Evolutionary conservation across 1,140 invertebrate genomes (phyloP).

Genomic region (Zeugodacus cucurbitae): DNA sequence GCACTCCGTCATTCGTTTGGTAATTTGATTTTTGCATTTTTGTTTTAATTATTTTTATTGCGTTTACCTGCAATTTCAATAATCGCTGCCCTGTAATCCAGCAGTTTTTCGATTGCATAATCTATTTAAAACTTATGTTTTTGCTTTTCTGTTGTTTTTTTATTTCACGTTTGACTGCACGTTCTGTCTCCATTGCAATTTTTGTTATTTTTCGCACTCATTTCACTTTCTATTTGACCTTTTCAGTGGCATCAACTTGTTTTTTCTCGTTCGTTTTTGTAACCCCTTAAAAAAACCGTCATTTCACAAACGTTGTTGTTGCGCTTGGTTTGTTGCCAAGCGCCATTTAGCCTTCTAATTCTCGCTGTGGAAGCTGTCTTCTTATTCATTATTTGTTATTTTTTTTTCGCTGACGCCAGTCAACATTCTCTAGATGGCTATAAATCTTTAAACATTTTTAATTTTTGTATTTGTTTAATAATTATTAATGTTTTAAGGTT

Average conservation of each 20-base stretch:
- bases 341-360: not conserved
- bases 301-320: not conserved
- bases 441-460: no score
- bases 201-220: not conserved
- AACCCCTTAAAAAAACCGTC: not conserved
- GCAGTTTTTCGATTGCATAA: not conserved
- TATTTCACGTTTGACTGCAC: not conserved
- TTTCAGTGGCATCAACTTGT: not conserved
- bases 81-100: not conserved
- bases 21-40: constrained; percentile 11
- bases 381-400: no score
- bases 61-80: not conserved
- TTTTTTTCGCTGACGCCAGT: no score
- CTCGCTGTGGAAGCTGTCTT: no score
- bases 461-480: no score
- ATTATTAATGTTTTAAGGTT: no score
- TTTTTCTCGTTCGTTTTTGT: not conserved
- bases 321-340: not conserved
- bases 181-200: not conserved
- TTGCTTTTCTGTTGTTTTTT: not conserved
- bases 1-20: not conserved
- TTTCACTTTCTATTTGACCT: not conserved
- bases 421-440: no score
- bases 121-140: not conserved
- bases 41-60: not conserved